Base-by-base conservation (phyloP, 2,888 invertebrate genomes). In the Cancer borealis region DNA sequence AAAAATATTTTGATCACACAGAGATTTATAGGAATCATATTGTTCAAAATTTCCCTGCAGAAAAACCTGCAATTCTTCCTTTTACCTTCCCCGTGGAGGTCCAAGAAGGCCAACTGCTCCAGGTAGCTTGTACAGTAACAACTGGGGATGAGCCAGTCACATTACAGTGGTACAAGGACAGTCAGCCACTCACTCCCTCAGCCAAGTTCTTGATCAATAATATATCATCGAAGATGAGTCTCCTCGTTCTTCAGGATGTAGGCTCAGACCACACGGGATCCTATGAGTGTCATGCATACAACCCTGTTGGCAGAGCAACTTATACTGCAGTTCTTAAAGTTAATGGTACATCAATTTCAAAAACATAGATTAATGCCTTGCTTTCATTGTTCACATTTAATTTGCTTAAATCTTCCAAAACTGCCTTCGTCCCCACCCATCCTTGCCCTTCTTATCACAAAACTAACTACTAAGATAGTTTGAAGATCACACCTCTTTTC, bases 131-230 rank as follows among this genome's bases (percentile, higher is more conserved):
- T 95, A 96, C 96, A 21, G 96, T 96, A 45, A 96, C 96, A 54
- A 96, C 96, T 87, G 96, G 96, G 5, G 96, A 96, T 93, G 96
- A 96, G 14, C 96, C 96, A 8, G 95, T 96, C 93, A 95, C 96
- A 30, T 96, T 96, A 92, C 96, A 93, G 91, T 96, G 97, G 97
- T 96, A 97, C 73, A 97, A 97, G 96, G 97, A 97, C 96, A 97
- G 96, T 94, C 96, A 96, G 88, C 96, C 96, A 96, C 96, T 92
- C 96, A 96, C 26, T 96, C 96, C 94, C 96, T 96, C 95, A 26
- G 39, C 94, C 26, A 92, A 95, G 30, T 90, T 95, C 54, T n/a
- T 93, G 91, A 93, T 93, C 60, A 93, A 88, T 88, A 60, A 91
- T 21, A 88, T 93, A 26, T 21, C 91, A 30, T 92, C 93, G 54